phyloP scores from a whole-genome alignment of 1,140 invertebrate genomes.

The Leptoteleia sp. region DNA sequence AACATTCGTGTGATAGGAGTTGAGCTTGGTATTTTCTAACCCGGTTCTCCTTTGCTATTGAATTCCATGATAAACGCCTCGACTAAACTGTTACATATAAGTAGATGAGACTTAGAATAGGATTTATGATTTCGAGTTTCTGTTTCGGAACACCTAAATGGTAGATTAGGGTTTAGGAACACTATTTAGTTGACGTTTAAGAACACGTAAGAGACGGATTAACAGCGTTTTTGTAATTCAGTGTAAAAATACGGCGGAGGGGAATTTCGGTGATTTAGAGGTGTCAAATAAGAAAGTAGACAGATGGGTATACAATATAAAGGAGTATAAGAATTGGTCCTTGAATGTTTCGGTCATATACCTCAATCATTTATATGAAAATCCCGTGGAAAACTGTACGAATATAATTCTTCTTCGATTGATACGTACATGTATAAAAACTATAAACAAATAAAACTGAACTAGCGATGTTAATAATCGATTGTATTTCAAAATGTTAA shows the following conservation, averaged over 20 bases:
- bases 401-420: constrained; percentile 41
- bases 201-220: too few species aligned
- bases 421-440: constrained; percentile 52
- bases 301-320: too few species aligned
- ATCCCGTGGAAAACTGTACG: constrained; percentile 23
- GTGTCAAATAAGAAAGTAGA: constrained; percentile 4
- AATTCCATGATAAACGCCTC: constrained; percentile 32
- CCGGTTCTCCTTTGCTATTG: constrained; percentile 4
- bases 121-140: neutral
- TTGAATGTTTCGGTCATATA: constrained; percentile 31
- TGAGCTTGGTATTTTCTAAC: constrained; percentile 22
- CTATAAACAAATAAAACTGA: constrained; percentile 28
- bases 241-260: neutral
- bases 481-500: constrained; percentile 68
- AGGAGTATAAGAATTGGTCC: constrained; percentile 1
- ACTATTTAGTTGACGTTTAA: neutral
- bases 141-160: constrained; percentile 5
- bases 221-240: constrained; percentile 11
- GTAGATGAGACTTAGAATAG: constrained; percentile 7
- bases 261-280: neutral
- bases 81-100: constrained; percentile 21
- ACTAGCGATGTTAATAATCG: constrained; percentile 64
- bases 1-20: neutral
- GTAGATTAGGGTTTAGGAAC: constrained; percentile 10
- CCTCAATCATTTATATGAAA: constrained; percentile 41